A percentile compares a stretch with the other conserved stretches of the same genome.
Conservation (phyloP, 2,888 invertebrate genomes). For the Drosophila parthenogenetica region DNA sequence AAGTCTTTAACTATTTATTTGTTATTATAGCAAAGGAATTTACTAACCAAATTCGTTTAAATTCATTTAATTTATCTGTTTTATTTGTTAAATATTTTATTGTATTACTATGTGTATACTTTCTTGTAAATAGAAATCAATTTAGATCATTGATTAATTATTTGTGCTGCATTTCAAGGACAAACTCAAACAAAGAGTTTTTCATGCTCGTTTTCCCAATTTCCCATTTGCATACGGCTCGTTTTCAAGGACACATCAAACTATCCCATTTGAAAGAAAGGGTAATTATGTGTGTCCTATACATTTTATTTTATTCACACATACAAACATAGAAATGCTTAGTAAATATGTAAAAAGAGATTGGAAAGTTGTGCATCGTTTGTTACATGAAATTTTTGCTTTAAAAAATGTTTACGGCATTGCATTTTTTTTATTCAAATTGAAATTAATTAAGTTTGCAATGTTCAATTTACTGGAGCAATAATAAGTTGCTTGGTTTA, state of each 20-base stretch:
- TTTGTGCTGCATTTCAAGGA: slow-evolving; percentile 9
- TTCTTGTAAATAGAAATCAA: background rate
- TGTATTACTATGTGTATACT: background rate
- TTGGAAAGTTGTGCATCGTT: too few relatives aligned
- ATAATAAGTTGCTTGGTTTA: background rate
- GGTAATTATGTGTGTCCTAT: slow-evolving; percentile 16
- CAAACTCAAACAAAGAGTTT: slow-evolving; percentile 20
- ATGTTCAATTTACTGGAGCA: background rate
- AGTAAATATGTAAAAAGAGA: background rate
- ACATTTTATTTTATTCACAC: background rate
- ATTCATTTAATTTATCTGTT: background rate
- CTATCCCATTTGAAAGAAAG: slow-evolving; percentile 24
- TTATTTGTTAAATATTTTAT: background rate
- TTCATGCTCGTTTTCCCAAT: slow-evolving; percentile 38
- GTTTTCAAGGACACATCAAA: slow-evolving; percentile 34
- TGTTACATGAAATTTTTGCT: background rate
- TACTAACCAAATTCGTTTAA: too few relatives aligned
- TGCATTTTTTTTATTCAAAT: background rate
- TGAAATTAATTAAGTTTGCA: background rate
- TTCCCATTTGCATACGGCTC: slow-evolving; percentile 45
- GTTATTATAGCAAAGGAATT: too few relatives aligned
- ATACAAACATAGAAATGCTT: background rate
- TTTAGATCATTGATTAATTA: slow-evolving; percentile 6
- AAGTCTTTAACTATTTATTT: too few relatives aligned
- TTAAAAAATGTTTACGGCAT: too few relatives aligned